These are phyloP conservation scores for Siphamia tubifer DNA, from an alignment of 2,113 vertebrate species.

Conservation along the genomic window DNA sequence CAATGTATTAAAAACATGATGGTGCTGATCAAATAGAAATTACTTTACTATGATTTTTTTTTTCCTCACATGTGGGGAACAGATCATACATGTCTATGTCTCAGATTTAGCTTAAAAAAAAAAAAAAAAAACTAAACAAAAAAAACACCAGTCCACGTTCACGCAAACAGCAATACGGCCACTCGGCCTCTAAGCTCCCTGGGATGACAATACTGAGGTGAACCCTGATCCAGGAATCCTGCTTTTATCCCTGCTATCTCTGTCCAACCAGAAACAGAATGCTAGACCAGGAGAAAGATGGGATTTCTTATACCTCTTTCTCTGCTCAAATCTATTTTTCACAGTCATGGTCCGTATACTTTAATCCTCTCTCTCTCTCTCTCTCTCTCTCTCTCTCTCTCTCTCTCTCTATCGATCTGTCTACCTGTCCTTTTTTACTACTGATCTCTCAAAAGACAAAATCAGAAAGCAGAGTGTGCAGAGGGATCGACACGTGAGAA, in stretches of 20 bases:
- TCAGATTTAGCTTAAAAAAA: conserved; percentile 21
- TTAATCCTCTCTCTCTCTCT: conserved; percentile 49
- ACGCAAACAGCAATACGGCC: conserved; percentile 1
- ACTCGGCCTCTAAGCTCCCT: conserved; percentile 40
- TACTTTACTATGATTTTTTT: too few species aligned
- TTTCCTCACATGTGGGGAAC: not conserved
- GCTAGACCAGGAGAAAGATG: conserved; percentile 39
- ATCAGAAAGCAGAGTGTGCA: not conserved
- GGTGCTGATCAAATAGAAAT: too few species aligned
- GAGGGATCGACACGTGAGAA: not conserved
- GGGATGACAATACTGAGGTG: conserved; percentile 47
- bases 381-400: conserved; percentile 20
- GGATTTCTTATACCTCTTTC: conserved; percentile 34
- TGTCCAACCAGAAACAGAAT: conserved; percentile 31
- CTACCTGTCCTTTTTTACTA: conserved; percentile 28
- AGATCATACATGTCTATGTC: conserved; percentile 14
- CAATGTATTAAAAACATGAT: too few species aligned
- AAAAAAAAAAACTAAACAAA: too few species aligned
- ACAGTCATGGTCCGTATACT: conserved; percentile 55
- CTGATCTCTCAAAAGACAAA: conserved; percentile 13
- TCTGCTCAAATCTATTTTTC: conserved; percentile 52
- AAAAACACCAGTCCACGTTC: conserved; percentile 23
- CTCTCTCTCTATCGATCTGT: too few species aligned
- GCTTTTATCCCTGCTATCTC: conserved; percentile 61
- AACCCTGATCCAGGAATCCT: conserved; percentile 52